These are phyloP conservation scores for Dicerorhinus sumatrensis DNA, from an alignment of 2,113 vertebrate genomes.

Conservation along the genomic window DNA sequence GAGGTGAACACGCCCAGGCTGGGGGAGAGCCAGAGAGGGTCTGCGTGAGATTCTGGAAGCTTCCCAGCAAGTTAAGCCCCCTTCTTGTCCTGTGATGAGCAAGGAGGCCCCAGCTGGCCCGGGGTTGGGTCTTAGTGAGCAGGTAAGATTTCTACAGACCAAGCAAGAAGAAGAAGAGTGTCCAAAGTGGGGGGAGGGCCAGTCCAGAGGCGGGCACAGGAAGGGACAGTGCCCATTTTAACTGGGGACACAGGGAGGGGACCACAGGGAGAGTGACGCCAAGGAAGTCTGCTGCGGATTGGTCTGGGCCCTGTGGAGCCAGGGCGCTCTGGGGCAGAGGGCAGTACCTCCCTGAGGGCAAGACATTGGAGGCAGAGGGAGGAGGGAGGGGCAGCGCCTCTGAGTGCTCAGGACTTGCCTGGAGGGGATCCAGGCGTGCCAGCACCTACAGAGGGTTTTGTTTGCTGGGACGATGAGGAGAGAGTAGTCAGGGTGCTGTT, in stretches of 20 bases:
- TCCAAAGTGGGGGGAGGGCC: fast-evolving
- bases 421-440: fast-evolving
- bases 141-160: not conserved
- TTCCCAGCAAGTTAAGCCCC: not conserved
- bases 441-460: fast-evolving
- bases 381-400: not conserved
- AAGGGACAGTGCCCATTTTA: not conserved
- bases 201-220: not conserved
- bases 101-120: not conserved
- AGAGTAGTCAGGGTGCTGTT: not conserved
- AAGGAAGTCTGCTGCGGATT: too few relatives aligned
- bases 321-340: not conserved
- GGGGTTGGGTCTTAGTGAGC: fast-evolving
- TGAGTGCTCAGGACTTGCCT: not conserved
- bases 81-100: not conserved
- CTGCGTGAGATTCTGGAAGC: not conserved
- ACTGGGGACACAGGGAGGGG: fast-evolving
- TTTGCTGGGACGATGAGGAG: too few relatives aligned
- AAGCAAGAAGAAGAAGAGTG: too few relatives aligned
- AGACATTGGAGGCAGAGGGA: too few relatives aligned
- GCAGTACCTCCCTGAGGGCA: not conserved
- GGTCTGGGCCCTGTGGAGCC: not conserved
- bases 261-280: not conserved
- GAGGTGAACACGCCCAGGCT: fast-evolving
- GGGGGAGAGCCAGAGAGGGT: not conserved